These are phyloP conservation scores for Cassiopea xamachana DNA, from an alignment of 30 jellyfish, hydroid and myxozoan species.

Conservation along the genomic window DNA sequence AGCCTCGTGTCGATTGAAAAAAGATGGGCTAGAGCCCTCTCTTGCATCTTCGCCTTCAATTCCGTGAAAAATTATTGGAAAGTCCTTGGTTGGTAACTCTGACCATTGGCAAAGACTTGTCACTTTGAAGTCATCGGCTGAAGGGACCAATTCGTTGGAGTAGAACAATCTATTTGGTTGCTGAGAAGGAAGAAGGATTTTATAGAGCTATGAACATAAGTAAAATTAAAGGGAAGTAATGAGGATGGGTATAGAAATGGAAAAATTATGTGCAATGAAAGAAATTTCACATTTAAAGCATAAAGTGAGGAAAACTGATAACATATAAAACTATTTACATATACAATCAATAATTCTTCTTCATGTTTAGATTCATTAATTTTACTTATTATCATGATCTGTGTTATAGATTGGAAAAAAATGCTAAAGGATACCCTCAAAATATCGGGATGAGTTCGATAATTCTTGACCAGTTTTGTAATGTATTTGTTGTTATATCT, in stretches of 20 bases:
- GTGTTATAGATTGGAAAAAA: not conserved
- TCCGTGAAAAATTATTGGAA: conserved; percentile 91
- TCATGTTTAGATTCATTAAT: no score
- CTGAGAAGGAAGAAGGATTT: conserved; percentile 1
- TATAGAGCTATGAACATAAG: conserved; percentile 22
- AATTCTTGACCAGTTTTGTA: conserved; percentile 83
- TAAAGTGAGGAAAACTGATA: no score
- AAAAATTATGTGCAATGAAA: no score
- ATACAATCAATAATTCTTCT: no score
- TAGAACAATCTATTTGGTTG: conserved; percentile 79
- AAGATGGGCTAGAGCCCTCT: conserved; percentile 94
- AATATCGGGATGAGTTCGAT: conserved; percentile 75
- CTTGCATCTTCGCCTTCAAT: conserved; percentile 85
- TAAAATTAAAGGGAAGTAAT: no score
- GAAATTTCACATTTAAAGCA: no score
- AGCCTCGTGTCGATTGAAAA: conserved; percentile 94
- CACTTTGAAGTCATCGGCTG: conserved; percentile 62
- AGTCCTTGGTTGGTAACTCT: conserved; percentile 56
- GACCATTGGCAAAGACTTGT: conserved; percentile 44
- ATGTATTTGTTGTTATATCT: conserved; percentile 62
- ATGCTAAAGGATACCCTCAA: conserved; percentile 7
- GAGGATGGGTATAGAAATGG: no score
- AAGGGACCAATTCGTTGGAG: conserved; percentile 78
- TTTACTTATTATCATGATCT: no score
- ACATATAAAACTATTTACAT: no score